Percentiles rank a stretch among this genome's conserved stretches.
phyloP scores from a whole-genome alignment of 1,140 invertebrate genomes.

The Aculops lycopersici region DNA sequence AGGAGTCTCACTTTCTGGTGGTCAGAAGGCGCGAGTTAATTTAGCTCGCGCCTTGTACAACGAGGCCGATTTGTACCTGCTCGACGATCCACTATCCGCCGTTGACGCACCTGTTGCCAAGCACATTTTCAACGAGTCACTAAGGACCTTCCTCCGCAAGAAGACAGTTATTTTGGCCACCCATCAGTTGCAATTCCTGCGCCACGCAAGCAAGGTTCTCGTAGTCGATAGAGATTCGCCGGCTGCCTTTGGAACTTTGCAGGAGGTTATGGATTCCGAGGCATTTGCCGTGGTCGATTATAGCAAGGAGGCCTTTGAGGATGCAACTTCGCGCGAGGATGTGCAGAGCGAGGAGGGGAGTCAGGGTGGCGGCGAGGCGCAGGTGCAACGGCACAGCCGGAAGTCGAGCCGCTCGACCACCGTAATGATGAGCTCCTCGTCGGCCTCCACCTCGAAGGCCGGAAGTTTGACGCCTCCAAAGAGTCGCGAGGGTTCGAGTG shows the following conservation, averaged over 20 bases:
- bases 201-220: slow-evolving; percentile 35
- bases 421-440: not conserved
- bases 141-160: slow-evolving; percentile 19
- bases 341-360: not conserved
- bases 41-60: slow-evolving; percentile 14
- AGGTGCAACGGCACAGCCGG: too few species aligned
- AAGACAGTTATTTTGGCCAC: slow-evolving; percentile 34
- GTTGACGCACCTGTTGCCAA: slow-evolving; percentile 15
- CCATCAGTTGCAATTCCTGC: slow-evolving; percentile 26
- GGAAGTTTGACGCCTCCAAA: not conserved
- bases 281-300: not conserved
- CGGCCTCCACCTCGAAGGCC: not conserved
- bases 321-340: not conserved
- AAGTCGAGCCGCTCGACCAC: not conserved
- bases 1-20: slow-evolving; percentile 17
- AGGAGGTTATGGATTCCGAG: not conserved
- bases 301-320: not conserved
- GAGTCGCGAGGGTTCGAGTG: too few species aligned
- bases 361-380: too few species aligned
- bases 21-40: slow-evolving; percentile 19
- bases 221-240: slow-evolving; percentile 24
- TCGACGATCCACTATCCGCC: slow-evolving; percentile 18
- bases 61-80: slow-evolving; percentile 15
- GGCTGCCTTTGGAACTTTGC: not conserved
- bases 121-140: slow-evolving; percentile 19